phyloP scores from a whole-genome alignment of 2,888 invertebrate genomes.

The Salpingus planirostris region DNA sequence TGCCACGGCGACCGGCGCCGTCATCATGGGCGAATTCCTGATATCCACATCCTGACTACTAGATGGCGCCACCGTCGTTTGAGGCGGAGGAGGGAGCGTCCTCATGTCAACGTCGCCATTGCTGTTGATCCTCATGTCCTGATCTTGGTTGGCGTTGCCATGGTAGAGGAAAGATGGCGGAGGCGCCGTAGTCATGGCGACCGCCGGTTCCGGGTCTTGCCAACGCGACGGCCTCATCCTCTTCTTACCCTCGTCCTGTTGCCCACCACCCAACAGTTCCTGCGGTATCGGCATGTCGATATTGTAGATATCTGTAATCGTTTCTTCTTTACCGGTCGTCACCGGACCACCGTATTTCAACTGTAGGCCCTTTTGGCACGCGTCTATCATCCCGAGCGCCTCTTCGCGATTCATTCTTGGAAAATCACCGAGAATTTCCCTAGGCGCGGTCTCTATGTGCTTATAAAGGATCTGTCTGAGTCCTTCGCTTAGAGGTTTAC shows the following conservation, averaged over 20 bases:
- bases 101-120: slow-evolving; percentile 43
- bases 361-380: slow-evolving; percentile 44
- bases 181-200: slow-evolving; percentile 16
- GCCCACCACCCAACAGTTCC: slow-evolving; percentile 20
- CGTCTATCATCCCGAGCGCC: slow-evolving; percentile 48
- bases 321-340: not conserved
- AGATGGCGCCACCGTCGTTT: not conserved
- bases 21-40: slow-evolving; percentile 13
- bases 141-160: slow-evolving; percentile 34
- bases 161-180: slow-evolving; percentile 21
- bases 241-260: not conserved
- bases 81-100: slow-evolving; percentile 27
- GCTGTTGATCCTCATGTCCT: slow-evolving; percentile 39
- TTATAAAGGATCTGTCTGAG: slow-evolving; percentile 44
- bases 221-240: slow-evolving; percentile 37
- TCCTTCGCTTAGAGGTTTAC: slow-evolving; percentile 73
- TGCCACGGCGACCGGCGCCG: slow-evolving; percentile 18
- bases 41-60: slow-evolving; percentile 23
- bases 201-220: slow-evolving; percentile 33
- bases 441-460: slow-evolving; percentile 84
- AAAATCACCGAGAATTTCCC: slow-evolving; percentile 85
- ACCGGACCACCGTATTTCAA: slow-evolving; percentile 32
- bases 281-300: slow-evolving; percentile 33
- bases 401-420: slow-evolving; percentile 73
- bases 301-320: slow-evolving; percentile 11